A percentile compares a stretch with the other conserved stretches of the same genome.
These are phyloP conservation scores for Terrapene triunguis DNA, from an alignment of 2,113 vertebrate genomes.

Conservation along the genomic window DNA sequence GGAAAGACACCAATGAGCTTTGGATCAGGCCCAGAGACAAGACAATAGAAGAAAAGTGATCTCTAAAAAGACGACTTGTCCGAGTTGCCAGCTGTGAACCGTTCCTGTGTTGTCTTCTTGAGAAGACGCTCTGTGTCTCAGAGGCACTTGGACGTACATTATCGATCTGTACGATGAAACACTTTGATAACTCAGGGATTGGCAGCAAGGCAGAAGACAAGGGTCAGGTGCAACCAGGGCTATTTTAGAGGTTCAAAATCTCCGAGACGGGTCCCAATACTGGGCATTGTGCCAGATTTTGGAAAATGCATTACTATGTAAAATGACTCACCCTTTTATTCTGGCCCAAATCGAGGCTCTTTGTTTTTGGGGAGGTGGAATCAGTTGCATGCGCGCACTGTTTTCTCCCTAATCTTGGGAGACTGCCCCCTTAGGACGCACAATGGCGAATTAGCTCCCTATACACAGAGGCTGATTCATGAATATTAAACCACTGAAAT, in stretches of 20 bases:
- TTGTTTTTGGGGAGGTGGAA: neutral
- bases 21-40: neutral
- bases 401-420: neutral
- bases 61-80: neutral
- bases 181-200: neutral
- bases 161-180: neutral
- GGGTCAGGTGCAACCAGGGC: neutral
- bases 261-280: neutral
- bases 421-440: neutral
- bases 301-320: neutral
- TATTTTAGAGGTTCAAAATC: neutral
- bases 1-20: neutral
- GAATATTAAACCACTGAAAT: constrained; percentile 47
- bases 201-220: neutral
- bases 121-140: neutral
- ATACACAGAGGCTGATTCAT: neutral
- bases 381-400: rapidly evolving
- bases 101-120: neutral
- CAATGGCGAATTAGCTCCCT: neutral
- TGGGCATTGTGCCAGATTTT: neutral
- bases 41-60: neutral
- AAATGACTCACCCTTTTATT: neutral
- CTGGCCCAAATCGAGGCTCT: neutral
- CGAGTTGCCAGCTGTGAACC: neutral
- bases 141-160: rapidly evolving